Evolutionary conservation across 2,113 vertebrate genomes (phyloP).

Genomic region (Carettochelys insculpta): DNA sequence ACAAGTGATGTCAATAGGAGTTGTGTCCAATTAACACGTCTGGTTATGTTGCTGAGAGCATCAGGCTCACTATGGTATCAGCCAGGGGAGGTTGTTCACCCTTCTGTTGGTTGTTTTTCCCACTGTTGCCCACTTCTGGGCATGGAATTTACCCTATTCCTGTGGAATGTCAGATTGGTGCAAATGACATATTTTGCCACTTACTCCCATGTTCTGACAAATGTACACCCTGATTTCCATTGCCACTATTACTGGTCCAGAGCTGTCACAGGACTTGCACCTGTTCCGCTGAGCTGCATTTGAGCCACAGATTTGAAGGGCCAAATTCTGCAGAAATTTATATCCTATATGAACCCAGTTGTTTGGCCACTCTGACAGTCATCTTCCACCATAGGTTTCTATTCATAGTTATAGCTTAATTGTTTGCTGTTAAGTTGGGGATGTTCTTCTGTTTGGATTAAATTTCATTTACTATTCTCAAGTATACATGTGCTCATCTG

Average conservation of each 20-base stretch:
- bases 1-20: not conserved
- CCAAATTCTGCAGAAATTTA: conserved; percentile 38
- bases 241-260: not conserved
- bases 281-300: not conserved
- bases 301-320: not conserved
- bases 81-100: not conserved
- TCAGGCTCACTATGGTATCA: not conserved
- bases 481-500: not conserved
- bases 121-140: not conserved
- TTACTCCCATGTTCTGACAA: not conserved
- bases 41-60: not conserved
- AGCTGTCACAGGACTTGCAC: not conserved
- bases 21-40: not conserved
- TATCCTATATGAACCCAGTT: not conserved
- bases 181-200: not conserved
- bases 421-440: not conserved
- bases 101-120: not conserved
- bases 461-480: not conserved
- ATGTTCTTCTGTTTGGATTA: not conserved
- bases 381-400: not conserved
- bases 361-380: conserved; percentile 13
- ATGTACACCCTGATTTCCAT: not conserved
- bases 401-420: not conserved
- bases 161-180: not conserved
- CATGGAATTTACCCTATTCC: not conserved